phyloP scores from a whole-genome alignment of 2,113 vertebrate species.

The Perccottus glenii region DNA sequence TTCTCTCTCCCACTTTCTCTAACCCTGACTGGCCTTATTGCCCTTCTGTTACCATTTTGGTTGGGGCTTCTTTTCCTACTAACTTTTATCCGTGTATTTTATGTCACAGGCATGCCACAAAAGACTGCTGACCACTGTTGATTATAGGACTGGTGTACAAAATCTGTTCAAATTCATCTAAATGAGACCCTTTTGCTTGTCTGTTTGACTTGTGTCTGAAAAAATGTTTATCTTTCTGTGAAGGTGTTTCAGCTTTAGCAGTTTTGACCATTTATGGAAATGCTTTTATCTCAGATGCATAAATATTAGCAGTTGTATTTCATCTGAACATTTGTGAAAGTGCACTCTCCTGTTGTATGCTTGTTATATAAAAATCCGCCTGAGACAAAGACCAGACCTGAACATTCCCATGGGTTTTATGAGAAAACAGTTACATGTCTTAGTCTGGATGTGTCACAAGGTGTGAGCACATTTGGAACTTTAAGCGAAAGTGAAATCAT shows the following conservation, averaged over 20 bases:
- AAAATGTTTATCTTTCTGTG: no score
- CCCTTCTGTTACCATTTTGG: constrained; percentile 8
- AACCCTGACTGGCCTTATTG: constrained; percentile 32
- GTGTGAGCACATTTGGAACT: constrained; percentile 41
- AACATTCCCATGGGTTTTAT: background rate
- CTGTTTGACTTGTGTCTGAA: no score
- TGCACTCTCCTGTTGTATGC: background rate
- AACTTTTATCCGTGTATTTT: constrained; percentile 1
- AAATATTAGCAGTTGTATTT: background rate
- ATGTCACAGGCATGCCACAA: no score
- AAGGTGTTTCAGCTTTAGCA: background rate
- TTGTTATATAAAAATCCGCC: background rate
- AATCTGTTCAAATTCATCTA: no score
- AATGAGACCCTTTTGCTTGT: no score
- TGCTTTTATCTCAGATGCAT: background rate
- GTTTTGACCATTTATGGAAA: background rate
- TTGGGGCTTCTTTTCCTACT: constrained; percentile 2
- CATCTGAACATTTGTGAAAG: constrained; percentile 10
- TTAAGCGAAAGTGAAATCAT: constrained; percentile 24
- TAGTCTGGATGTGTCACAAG: constrained; percentile 33
- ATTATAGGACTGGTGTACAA: no score
- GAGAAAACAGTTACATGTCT: constrained; percentile 10
- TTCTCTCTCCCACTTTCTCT: constrained; percentile 27
- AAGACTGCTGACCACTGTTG: no score
- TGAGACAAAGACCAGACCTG: background rate